Evolutionary conservation across 2,888 invertebrate genomes (phyloP).

Genomic region (Busseola fusca): DNA sequence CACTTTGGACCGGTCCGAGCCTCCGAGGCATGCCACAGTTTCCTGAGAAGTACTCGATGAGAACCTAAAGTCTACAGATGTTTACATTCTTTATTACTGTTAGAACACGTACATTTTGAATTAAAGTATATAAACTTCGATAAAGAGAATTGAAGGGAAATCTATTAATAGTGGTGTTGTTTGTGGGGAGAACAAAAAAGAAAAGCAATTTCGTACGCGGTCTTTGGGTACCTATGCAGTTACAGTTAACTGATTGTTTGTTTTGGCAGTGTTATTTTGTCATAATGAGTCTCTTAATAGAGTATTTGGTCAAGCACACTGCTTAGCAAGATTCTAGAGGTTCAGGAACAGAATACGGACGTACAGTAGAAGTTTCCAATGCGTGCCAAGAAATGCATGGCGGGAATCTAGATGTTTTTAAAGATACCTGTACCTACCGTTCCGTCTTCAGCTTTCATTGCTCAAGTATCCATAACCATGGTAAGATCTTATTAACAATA

Average conservation of each 20-base stretch:
- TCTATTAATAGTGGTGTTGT: conserved; percentile 29
- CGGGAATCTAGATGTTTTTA: neutral
- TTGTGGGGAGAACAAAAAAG: conserved; percentile 39
- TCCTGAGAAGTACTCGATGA: conserved; percentile 47
- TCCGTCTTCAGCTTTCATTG: neutral
- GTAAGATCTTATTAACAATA: neutral
- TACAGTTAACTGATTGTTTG: neutral
- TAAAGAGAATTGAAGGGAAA: conserved; percentile 22
- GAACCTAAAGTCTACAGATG: conserved; percentile 36
- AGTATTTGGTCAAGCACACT: no score
- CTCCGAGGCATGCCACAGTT: conserved; percentile 57
- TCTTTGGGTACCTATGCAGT: conserved; percentile 16
- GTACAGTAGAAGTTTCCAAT: neutral
- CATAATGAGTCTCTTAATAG: neutral
- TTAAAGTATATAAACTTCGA: conserved; percentile 20
- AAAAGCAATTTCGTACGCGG: neutral
- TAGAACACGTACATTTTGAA: conserved; percentile 43
- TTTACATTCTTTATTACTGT: conserved; percentile 47
- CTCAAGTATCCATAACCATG: neutral
- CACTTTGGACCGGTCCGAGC: conserved; percentile 62
- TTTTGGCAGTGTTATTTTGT: conserved; percentile 1
- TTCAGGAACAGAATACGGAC: neutral
- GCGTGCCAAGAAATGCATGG: neutral
- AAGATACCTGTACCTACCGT: neutral
- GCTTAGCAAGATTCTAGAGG: neutral